A percentile compares a stretch with the other conserved stretches of the same genome.
phyloP scores from a whole-genome alignment of 2,888 invertebrate genomes.

The Girardia tigrina region DNA sequence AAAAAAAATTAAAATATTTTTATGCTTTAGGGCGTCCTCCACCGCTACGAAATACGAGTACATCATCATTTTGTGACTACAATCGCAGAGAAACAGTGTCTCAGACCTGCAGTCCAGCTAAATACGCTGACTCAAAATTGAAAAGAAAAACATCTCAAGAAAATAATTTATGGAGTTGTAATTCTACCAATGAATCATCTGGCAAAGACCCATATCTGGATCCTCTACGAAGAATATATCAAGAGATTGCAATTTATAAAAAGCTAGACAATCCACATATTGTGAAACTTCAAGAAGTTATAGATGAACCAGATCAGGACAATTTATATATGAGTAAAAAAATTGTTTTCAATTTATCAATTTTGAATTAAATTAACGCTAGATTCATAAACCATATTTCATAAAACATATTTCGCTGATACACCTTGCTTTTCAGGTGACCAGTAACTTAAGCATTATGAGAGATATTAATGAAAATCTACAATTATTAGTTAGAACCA shows the following conservation, averaged over 20 bases:
- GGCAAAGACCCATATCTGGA: slow-evolving; percentile 39
- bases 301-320: slow-evolving; percentile 87
- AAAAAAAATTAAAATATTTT: no score
- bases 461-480: background rate
- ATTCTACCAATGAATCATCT: background rate
- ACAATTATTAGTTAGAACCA: no score
- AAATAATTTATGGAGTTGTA: background rate
- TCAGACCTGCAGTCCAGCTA: background rate
- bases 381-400: background rate
- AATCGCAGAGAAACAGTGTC: background rate
- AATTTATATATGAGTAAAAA: slow-evolving; percentile 66
- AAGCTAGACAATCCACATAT: slow-evolving; percentile 91
- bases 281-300: slow-evolving; percentile 75
- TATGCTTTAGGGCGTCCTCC: slow-evolving; percentile 16
- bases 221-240: slow-evolving; percentile 76
- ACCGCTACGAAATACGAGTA: background rate
- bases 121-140: background rate
- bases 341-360: no score
- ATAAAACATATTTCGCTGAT: no score
- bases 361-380: no score
- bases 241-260: slow-evolving; percentile 88
- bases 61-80: background rate
- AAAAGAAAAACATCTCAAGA: background rate
- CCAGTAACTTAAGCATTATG: no score
- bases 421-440: no score